Evolutionary conservation across 2,113 vertebrate genomes (phyloP).

Genomic region (Chroicocephalus ridibundus): DNA sequence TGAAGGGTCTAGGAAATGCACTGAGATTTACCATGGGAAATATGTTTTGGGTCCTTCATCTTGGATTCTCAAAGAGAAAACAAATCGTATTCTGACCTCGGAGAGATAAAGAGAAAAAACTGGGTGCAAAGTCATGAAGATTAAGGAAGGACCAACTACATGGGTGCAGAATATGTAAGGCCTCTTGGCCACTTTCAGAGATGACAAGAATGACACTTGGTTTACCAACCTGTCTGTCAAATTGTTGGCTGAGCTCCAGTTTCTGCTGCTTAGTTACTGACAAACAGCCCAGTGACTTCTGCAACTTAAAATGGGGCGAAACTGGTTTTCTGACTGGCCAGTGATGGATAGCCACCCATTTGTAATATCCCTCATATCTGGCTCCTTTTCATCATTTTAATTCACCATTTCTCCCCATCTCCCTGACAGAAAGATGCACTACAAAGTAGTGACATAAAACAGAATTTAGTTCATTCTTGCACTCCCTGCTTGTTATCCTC

Average conservation of each 20-base stretch:
- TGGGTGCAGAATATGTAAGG: neutral
- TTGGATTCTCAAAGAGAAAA: neutral
- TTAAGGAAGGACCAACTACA: neutral
- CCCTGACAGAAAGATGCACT: neutral
- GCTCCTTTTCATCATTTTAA: neutral
- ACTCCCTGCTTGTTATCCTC: neutral
- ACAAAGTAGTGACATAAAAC: neutral
- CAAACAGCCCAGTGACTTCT: conserved; percentile 6
- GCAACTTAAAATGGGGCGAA: neutral
- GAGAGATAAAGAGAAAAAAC: neutral
- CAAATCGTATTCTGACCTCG: neutral
- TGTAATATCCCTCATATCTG: neutral
- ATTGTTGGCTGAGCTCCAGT: neutral
- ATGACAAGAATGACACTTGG: neutral
- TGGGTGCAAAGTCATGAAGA: neutral
- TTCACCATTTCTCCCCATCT: neutral
- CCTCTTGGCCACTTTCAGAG: neutral
- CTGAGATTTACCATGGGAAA: neutral
- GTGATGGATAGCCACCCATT: neutral
- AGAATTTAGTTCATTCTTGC: neutral
- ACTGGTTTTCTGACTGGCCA: neutral
- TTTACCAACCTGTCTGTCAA: neutral
- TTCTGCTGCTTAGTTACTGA: neutral
- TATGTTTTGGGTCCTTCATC: neutral
- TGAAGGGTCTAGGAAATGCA: neutral